phyloP scores from a whole-genome alignment of 2,113 vertebrate species.

The Lethenteron camtschaticum region DNA sequence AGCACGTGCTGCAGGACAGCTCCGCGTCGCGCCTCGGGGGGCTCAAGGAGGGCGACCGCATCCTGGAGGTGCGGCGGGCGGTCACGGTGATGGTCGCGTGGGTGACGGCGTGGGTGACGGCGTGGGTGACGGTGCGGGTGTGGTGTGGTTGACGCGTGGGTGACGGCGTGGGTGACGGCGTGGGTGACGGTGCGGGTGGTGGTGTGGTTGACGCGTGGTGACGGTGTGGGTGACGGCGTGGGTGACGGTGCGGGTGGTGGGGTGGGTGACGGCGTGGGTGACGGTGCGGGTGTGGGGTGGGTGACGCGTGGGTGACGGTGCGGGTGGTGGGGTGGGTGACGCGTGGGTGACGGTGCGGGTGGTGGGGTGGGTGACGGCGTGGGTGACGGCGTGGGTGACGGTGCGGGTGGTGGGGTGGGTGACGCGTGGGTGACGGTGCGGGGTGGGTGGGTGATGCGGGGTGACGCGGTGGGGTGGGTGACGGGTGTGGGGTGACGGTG shows the following conservation, averaged over 20 bases:
- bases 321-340: background rate
- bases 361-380: background rate
- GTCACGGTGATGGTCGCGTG: background rate
- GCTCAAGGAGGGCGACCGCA: slow-evolving; percentile 74
- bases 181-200: background rate
- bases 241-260: background rate
- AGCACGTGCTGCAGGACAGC: slow-evolving; percentile 83
- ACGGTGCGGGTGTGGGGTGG: no score
- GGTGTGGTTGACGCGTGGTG: background rate
- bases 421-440: background rate
- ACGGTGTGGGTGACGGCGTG: background rate
- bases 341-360: background rate
- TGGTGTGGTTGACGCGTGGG: background rate
- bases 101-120: background rate
- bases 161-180: background rate
- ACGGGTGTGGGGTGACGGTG: no score
- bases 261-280: no score
- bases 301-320: no score
- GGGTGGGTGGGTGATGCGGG: background rate
- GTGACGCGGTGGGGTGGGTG: no score
- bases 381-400: background rate
- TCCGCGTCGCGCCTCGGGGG: slow-evolving; percentile 76
- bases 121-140: background rate
- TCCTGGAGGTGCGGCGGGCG: slow-evolving; percentile 46
- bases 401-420: background rate